A percentile compares a stretch with the other conserved stretches of the same genome.
Evolutionary conservation across 2,888 invertebrate species (phyloP).

Genomic region (Cabera pusaria): DNA sequence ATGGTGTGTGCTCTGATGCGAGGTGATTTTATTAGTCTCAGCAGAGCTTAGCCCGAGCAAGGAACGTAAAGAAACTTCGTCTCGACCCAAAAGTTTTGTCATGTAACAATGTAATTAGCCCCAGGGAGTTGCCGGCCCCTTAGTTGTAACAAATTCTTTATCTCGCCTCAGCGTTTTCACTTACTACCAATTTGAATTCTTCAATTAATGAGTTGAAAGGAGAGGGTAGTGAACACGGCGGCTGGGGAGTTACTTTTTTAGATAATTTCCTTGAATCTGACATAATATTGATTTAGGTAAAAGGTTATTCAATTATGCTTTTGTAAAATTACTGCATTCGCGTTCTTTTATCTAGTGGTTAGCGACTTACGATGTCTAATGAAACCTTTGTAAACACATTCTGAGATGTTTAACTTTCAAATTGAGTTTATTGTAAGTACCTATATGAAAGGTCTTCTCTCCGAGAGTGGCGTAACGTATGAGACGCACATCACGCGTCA

Average conservation of each 20-base stretch:
- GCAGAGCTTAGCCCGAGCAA: constrained; percentile 57
- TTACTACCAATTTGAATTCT: constrained; percentile 62
- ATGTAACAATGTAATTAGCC: constrained; percentile 80
- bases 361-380: too few species aligned
- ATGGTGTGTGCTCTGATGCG: constrained; percentile 58
- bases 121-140: constrained; percentile 59
- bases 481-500: constrained; percentile 17
- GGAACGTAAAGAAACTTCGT: constrained; percentile 71
- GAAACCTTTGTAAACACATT: constrained; percentile 3
- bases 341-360: too few species aligned
- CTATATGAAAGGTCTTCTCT: constrained; percentile 21
- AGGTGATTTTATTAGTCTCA: constrained; percentile 67
- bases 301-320: neutral
- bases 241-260: constrained; percentile 19
- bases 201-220: constrained; percentile 42
- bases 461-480: constrained; percentile 25
- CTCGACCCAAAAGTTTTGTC: constrained; percentile 76
- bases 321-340: too few species aligned
- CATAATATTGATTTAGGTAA: constrained; percentile 3
- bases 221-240: constrained; percentile 30
- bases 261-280: constrained; percentile 6
- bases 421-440: too few species aligned
- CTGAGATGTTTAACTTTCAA: constrained; percentile 23
- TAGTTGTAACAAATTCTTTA: constrained; percentile 74
- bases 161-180: constrained; percentile 66